Base-by-base conservation (phyloP, 2,888 invertebrate genomes). In the Dryomyza anilis region DNA sequence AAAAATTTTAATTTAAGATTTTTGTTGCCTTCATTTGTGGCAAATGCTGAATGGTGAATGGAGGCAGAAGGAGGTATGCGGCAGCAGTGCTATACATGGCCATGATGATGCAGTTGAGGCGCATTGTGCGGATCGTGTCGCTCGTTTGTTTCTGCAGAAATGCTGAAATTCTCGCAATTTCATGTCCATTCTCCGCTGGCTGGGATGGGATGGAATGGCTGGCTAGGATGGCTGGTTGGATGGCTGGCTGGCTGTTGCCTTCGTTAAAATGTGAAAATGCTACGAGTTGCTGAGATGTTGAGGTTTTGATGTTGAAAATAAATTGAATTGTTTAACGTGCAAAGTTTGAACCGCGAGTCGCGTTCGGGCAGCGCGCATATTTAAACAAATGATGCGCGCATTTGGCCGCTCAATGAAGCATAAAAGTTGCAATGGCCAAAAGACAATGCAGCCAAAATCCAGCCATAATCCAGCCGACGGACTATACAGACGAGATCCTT, bases 1-100 rank as follows among this genome's bases (percentile, higher is more conserved):
- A 82, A 81, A 81, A 82, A 82, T 82, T 81, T 82, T 82, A 82
- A 82, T 82, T 82, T 82, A 82, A 82, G 80, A 82, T 82, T 80
- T 78, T 78, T 78, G n/a, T 73, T 75, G 73, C 76, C 76, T 73
- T 72, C 46, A 59, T 59, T 59, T 59, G 64, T 66, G 53, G n/a
- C n/a, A n/a, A n/a, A n/a, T n/a, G n/a, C n/a, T n/a, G n/a, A n/a
- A n/a, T n/a, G n/a, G 64, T 43, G 29, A 52, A 25, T 50, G 36
- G 67, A 68, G 48, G 16, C 39, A 33, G 57, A 33, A 43, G 52
- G 25, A 21, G 58, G 39, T n/a, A 39, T 39, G 39, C 21, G 14
- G 53, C 50, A 53, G 45, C 62, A 45, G 48, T 52, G 58, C 67
- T 45, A 29, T 73, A n/a, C n/a, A n/a, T n/a, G n/a, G n/a, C n/a